These are phyloP conservation scores for Drosophila ochracea DNA, from an alignment of 2,888 invertebrate species.

Conservation along the genomic window DNA sequence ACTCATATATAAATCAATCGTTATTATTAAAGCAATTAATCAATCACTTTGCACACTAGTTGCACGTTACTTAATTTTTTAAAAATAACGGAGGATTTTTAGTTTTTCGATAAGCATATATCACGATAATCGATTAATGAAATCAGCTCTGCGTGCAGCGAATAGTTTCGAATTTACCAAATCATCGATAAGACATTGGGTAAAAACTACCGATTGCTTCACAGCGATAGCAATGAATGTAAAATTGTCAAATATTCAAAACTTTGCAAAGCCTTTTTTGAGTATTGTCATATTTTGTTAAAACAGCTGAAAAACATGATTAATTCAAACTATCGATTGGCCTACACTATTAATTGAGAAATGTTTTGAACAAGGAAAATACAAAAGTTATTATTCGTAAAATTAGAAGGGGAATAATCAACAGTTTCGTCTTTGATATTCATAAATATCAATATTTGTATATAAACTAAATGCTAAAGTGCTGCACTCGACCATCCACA, in stretches of 20 bases:
- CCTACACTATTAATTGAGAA: no score
- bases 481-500: not conserved
- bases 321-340: not conserved
- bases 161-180: not conserved
- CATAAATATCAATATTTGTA: not conserved
- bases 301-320: not conserved
- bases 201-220: not conserved
- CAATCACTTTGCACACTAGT: not conserved
- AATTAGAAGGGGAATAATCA: not conserved
- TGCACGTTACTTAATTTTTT: not conserved
- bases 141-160: not conserved
- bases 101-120: not conserved
- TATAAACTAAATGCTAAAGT: not conserved
- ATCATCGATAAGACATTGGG: not conserved
- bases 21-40: not conserved
- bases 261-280: not conserved
- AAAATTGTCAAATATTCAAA: not conserved
- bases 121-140: not conserved
- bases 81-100: not conserved
- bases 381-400: constrained; percentile 2
- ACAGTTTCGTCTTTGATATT: not conserved
- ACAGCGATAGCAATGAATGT: not conserved
- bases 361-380: not conserved
- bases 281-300: not conserved
- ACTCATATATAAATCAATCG: not conserved